Base-by-base conservation (phyloP, 2,113 vertebrate species). In the Tetrao urogallus region DNA sequence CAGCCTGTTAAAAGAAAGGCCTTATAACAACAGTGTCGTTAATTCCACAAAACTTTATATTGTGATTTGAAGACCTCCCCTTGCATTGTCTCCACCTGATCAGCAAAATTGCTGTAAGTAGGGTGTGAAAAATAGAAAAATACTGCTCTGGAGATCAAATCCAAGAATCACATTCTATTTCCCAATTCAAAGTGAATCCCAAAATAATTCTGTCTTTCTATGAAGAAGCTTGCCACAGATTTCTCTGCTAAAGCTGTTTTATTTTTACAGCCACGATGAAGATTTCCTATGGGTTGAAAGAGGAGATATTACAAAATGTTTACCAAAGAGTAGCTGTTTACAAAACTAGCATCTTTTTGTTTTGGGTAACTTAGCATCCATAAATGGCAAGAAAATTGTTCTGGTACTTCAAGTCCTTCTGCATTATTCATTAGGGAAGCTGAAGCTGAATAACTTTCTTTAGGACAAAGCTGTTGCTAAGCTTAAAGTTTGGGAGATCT, bases 401-500 rank as follows among this genome's bases (percentile, higher is more conserved):
- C 95, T 96, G 95, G 97, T 96, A 97, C 97, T 97, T 95, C 92
- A 96, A 97, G 97, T 97, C 86, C 83, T 86, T 71, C 96, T 96
- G 97, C 96, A 98, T 98, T 97, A 98, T 98, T 98, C 98, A 98
- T 98, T 92, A 97, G 97, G 88, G 95, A 96, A 98, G 86, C 90
- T 97, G 78, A 89, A 96, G 95, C 92, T 96, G 97, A 98, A 97
- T 96, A 96, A 97, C 95, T 97, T 98, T 98, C 93, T 95, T 88
- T 95, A 94, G 96, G 95, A 99, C 98, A 98, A 99, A 99, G 98
- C 98, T 98, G 99, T 99, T 99, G 99, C 99, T 99, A 99, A 99
- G 99, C 97, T 98, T 95, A 95, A 97, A 96, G 97, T 96, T 97
- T 98, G 88, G 91, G 91, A 92, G 95, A 97, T 95, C 92, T 96